Percentiles rank a stretch among this genome's conserved stretches.
These are phyloP conservation scores for Lamellibrachia columna DNA, from an alignment of 2,888 invertebrate genomes.

Conservation along the genomic window DNA sequence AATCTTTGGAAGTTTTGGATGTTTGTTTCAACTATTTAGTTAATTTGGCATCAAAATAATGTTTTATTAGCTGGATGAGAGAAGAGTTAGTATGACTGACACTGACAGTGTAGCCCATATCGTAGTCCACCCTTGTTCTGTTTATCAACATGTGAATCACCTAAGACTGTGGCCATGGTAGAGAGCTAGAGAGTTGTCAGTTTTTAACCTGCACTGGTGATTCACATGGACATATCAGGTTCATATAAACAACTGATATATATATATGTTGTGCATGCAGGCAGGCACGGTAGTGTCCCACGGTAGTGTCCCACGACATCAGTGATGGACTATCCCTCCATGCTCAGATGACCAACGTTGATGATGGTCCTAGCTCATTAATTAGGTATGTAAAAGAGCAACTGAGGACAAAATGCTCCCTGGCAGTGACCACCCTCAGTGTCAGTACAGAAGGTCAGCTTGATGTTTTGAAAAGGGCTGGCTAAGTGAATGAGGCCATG, in stretches of 20 bases:
- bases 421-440: too few species aligned
- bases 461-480: too few species aligned
- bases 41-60: neutral
- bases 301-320: too few species aligned
- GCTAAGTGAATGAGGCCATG: too few species aligned
- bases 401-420: too few species aligned
- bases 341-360: too few species aligned
- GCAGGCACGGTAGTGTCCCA: neutral
- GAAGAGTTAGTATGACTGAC: neutral
- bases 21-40: neutral
- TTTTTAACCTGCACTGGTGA: neutral
- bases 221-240: neutral
- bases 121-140: neutral
- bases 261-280: neutral
- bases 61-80: neutral
- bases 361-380: too few species aligned
- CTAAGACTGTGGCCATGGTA: neutral
- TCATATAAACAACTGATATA: slow-evolving; percentile 6
- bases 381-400: too few species aligned
- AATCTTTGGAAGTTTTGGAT: too few species aligned
- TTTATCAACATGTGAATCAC: slow-evolving; percentile 6
- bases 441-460: too few species aligned
- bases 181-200: neutral
- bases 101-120: neutral
- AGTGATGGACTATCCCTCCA: too few species aligned